Evolutionary conservation across 2,113 vertebrate species (phyloP).

Genomic region (Peromyscus californicus): DNA sequence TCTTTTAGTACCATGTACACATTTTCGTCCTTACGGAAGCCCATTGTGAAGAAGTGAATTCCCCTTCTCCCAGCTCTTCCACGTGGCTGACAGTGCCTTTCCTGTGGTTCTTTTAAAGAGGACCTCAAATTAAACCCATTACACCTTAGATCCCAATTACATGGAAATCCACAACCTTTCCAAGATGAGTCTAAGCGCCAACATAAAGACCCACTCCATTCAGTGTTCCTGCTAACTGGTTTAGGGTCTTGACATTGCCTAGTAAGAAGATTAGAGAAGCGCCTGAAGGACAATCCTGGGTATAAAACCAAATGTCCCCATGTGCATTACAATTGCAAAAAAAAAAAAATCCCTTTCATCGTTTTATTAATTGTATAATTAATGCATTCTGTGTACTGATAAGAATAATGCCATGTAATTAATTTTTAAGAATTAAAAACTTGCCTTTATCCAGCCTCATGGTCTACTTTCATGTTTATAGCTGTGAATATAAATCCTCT

Average conservation of each 20-base stretch:
- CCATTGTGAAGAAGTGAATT: background rate
- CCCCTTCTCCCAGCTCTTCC: background rate
- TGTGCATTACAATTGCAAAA: constrained; percentile 83
- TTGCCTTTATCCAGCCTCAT: constrained; percentile 88
- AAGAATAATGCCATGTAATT: constrained; percentile 93
- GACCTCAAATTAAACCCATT: constrained; percentile 83
- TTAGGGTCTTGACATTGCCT: constrained; percentile 88
- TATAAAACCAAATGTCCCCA: constrained; percentile 86
- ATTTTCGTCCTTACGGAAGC: constrained; percentile 62
- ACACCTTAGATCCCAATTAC: constrained; percentile 86
- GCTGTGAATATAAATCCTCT: constrained; percentile 90
- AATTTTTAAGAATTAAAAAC: constrained; percentile 92
- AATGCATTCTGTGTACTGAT: constrained; percentile 91
- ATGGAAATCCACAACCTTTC: constrained; percentile 81
- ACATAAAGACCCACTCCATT: constrained; percentile 83
- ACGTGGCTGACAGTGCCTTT: constrained; percentile 41
- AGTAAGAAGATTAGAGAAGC: constrained; percentile 89
- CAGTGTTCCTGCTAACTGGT: constrained; percentile 81
- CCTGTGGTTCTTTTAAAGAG: constrained; percentile 70
- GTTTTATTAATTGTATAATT: constrained; percentile 92
- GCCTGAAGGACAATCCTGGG: constrained; percentile 88
- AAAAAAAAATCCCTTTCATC: constrained; percentile 84
- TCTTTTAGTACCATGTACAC: constrained; percentile 53
- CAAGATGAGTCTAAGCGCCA: constrained; percentile 55
- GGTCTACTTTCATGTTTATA: constrained; percentile 91